Evolutionary conservation across 1,140 invertebrate genomes (phyloP).

Genomic region (Neodiprion lecontei): DNA sequence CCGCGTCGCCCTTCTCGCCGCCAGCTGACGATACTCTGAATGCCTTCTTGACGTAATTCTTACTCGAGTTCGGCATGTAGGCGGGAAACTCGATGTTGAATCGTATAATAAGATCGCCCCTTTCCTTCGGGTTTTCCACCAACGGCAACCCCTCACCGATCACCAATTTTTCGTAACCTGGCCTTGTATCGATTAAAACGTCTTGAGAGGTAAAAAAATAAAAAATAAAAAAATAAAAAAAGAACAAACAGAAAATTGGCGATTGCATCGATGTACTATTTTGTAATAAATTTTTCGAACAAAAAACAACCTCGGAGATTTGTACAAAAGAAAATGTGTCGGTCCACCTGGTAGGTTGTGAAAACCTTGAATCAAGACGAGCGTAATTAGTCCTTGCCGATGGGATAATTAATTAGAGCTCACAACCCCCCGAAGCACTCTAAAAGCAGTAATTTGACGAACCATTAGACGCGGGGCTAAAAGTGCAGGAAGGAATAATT

Average conservation of each 20-base stretch:
- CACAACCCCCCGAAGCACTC: too few relatives aligned
- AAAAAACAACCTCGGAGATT: too few relatives aligned
- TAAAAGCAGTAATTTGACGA: too few relatives aligned
- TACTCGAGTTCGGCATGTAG: conserved; percentile 60
- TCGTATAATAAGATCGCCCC: conserved; percentile 63
- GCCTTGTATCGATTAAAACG: conserved; percentile 48
- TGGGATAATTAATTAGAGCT: too few relatives aligned
- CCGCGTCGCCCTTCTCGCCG: conserved; percentile 31
- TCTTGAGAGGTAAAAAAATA: conserved; percentile 20
- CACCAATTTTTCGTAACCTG: conserved; percentile 68
- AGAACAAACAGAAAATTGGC: conserved; percentile 27
- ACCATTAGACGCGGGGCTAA: too few relatives aligned
- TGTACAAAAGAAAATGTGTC: too few relatives aligned
- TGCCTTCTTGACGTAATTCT: conserved; percentile 58
- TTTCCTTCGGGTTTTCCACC: conserved; percentile 55
- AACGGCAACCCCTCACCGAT: conserved; percentile 70
- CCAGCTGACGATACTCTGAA: conserved; percentile 49
- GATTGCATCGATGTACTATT: neutral
- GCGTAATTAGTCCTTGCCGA: too few relatives aligned
- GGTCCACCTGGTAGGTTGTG: too few relatives aligned
- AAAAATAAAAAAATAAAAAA: conserved; percentile 16
- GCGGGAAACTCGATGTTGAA: conserved; percentile 66
- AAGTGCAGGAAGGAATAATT: too few relatives aligned
- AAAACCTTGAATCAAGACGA: too few relatives aligned
- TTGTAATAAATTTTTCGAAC: neutral